Conservation (phyloP, 2,797 vertebrate species). For the Jordanella pulchra region DNA sequence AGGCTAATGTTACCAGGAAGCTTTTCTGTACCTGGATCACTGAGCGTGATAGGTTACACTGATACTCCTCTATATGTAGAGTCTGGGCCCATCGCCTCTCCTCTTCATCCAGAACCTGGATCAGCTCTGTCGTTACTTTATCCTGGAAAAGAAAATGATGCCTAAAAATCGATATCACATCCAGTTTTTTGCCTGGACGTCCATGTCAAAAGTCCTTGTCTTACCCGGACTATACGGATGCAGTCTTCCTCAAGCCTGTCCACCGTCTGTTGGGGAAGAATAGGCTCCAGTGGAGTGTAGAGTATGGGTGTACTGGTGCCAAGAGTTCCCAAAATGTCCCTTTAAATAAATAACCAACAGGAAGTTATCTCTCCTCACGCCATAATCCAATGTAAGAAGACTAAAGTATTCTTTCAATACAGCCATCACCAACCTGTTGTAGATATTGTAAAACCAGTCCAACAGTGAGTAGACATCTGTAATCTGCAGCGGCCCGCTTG, state of each 20-base stretch:
- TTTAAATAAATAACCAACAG: constrained; percentile 46
- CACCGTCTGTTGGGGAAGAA: constrained; percentile 84
- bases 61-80: constrained; percentile 81
- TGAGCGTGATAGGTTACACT: constrained; percentile 77
- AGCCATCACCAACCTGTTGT: constrained; percentile 80
- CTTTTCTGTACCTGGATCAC: constrained; percentile 77
- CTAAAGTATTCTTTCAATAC: neutral
- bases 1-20: too few relatives aligned
- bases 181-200: neutral
- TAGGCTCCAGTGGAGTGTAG: constrained; percentile 81
- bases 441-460: constrained; percentile 93
- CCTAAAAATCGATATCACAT: neutral
- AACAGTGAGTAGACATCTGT: constrained; percentile 89
- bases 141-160: constrained; percentile 64
- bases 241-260: constrained; percentile 86
- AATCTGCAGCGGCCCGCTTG: constrained; percentile 80
- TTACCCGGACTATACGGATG: constrained; percentile 86
- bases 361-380: neutral
- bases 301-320: constrained; percentile 82
- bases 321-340: constrained; percentile 88
- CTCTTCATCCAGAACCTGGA: constrained; percentile 82
- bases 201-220: neutral
- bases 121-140: constrained; percentile 80
- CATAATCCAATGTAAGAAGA: neutral
- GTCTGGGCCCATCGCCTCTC: constrained; percentile 82